A percentile compares a stretch with the other conserved stretches of the same genome.
These are phyloP conservation scores for Chrosomus eos DNA, from an alignment of 2,797 vertebrate species.

Conservation along the genomic window DNA sequence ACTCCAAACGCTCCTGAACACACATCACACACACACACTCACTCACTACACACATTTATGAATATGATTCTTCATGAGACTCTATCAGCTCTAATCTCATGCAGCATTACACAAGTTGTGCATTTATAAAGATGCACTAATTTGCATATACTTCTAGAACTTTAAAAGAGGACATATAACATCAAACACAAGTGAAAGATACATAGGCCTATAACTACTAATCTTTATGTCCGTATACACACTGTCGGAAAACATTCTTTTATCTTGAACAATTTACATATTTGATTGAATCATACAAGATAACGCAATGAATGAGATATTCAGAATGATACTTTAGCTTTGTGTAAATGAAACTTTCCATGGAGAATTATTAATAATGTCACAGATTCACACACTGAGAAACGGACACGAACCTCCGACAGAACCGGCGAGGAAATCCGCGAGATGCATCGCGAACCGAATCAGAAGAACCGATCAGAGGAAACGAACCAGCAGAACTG, in stretches of 20 bases:
- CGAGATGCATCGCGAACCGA: constrained; percentile 59
- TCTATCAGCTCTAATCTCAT: no score
- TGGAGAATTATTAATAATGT: no score
- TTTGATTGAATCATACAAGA: no score
- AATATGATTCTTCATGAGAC: neutral
- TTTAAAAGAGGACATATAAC: no score
- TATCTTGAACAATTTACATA: neutral
- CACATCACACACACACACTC: constrained; percentile 50
- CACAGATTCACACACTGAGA: no score
- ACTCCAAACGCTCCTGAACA: constrained; percentile 83
- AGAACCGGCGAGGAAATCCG: constrained; percentile 73
- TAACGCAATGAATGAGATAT: no score
- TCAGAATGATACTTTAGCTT: no score
- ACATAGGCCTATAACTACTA: no score
- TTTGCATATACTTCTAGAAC: neutral
- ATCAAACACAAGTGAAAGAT: no score
- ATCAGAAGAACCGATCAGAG: neutral
- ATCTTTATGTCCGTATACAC: no score
- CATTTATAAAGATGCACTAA: neutral
- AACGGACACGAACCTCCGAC: constrained; percentile 65
- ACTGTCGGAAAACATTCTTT: neutral
- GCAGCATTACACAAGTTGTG: neutral
- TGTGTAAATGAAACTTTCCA: no score
- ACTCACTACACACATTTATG: neutral
- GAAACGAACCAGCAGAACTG: neutral